Conservation (phyloP, 2,797 vertebrate species). For the Hydrolagus colliei region DNA sequence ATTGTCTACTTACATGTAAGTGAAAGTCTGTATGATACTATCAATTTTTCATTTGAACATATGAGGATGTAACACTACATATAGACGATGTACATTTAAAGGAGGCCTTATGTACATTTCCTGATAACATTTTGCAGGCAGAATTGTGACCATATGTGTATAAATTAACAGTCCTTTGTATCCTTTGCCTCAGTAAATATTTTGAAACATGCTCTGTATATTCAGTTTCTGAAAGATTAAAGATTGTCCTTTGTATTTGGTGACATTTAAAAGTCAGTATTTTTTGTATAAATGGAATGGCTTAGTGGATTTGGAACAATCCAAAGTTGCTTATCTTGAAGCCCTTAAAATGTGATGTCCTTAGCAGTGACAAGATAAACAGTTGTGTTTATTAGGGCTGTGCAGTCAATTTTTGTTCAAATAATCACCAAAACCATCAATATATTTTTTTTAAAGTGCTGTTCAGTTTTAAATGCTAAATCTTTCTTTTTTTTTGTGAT, state of each 20-base stretch:
- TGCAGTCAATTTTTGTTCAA: slow-evolving; percentile 40
- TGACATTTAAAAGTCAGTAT: slow-evolving; percentile 54
- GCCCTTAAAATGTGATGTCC: slow-evolving; percentile 42
- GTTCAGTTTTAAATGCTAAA: slow-evolving; percentile 17
- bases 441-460: slow-evolving; percentile 23
- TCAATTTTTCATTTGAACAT: slow-evolving; percentile 97
- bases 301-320: slow-evolving; percentile 29
- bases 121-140: slow-evolving; percentile 95
- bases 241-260: slow-evolving; percentile 67
- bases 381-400: slow-evolving; percentile 42
- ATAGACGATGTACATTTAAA: slow-evolving; percentile 98
- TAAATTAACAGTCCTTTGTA: slow-evolving; percentile 98
- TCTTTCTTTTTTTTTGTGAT: slow-evolving; percentile 15
- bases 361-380: slow-evolving; percentile 42
- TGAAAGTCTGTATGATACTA: slow-evolving; percentile 97
- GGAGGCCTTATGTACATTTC: slow-evolving; percentile 99
- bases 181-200: slow-evolving; percentile 84
- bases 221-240: slow-evolving; percentile 69
- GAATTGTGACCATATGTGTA: slow-evolving; percentile 97
- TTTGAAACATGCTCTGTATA: slow-evolving; percentile 70
- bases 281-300: slow-evolving; percentile 45
- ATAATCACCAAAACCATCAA: slow-evolving; percentile 25
- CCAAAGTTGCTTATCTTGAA: slow-evolving; percentile 40
- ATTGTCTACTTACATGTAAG: slow-evolving; percentile 84
- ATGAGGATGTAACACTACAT: slow-evolving; percentile 93